A percentile compares a stretch with the other conserved stretches of the same genome.
Conservation (phyloP, 2,113 vertebrate species). For the Dipodomys merriami region DNA sequence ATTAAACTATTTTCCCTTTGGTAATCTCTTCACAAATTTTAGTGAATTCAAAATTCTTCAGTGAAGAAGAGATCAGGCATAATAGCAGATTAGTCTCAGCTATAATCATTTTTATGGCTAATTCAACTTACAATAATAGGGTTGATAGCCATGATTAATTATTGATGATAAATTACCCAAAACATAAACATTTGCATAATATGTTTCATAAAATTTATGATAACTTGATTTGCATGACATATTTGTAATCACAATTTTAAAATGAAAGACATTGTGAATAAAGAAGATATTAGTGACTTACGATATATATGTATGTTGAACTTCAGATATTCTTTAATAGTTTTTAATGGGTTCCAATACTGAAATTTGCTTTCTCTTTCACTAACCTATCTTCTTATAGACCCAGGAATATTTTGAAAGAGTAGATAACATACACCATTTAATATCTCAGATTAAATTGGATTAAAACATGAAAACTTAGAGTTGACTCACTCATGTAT, state of each 20-base stretch:
- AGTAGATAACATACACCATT: neutral
- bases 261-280: neutral
- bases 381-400: neutral
- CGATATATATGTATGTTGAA: neutral
- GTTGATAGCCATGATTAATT: neutral
- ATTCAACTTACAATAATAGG: neutral
- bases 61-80: neutral
- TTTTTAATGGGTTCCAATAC: neutral
- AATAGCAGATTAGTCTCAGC: neutral
- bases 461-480: neutral
- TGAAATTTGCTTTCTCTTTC: neutral
- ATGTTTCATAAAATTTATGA: neutral
- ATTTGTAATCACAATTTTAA: neutral
- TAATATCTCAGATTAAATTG: neutral
- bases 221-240: neutral
- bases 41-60: neutral
- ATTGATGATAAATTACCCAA: neutral
- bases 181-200: neutral
- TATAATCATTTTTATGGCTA: slow-evolving; percentile 5
- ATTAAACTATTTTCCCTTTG: neutral
- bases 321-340: neutral
- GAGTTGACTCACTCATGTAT: neutral
- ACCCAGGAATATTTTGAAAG: neutral
- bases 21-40: slow-evolving; percentile 20
- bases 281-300: neutral